Evolutionary conservation across 2,797 vertebrate genomes (phyloP), one percentile per base, ranked within the genome.

Genomic region (Channa striata): DNA sequence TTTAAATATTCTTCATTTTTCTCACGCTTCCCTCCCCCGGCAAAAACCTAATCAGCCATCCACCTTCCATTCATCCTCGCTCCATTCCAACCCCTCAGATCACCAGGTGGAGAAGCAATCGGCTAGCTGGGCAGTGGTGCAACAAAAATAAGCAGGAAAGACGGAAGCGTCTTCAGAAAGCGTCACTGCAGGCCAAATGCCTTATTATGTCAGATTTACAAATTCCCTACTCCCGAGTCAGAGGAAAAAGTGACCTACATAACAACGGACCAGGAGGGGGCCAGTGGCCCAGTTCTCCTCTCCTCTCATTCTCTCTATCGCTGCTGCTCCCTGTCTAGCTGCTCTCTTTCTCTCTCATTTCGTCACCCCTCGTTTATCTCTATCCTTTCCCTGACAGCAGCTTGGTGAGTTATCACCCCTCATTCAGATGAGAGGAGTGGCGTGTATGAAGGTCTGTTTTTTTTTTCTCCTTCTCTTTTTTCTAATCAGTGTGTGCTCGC

Each of bases 121-220:
- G 6, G 72, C 75, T 62, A 54, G 76, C 59, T 59, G 82, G 67
- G 76, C 82, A 83, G 37, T 52, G 77, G 75, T 65, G 72, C 59
- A 65, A 33, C 17, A 37, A 78, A 81, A 88, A 87, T 81, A 80
- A 87, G 81, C 67, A 36, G 70, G 62, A 82, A 79, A 84, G 73
- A 84, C 69, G 36, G 60, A 76, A 61, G n/a, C 14, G 25, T 84
- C 84, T 83, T 89, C 87, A 63, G 68, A 85, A n/a, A 89, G 88
- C 86, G 75, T 93, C 93, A 93, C 93, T 92, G 80, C 77, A 67
- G 93, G 93, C 93, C 93, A 94, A 95, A 92, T 91, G 91, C 90
- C 93, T 80, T 77, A 92, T 94, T 93, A 82, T 93, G 94, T 96
- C 93, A 95, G 92, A 93, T 95, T 95, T 95, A 93, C 92, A 95